Base-by-base conservation (phyloP, 2,113 vertebrate species). In the Taurulus bubalis region DNA sequence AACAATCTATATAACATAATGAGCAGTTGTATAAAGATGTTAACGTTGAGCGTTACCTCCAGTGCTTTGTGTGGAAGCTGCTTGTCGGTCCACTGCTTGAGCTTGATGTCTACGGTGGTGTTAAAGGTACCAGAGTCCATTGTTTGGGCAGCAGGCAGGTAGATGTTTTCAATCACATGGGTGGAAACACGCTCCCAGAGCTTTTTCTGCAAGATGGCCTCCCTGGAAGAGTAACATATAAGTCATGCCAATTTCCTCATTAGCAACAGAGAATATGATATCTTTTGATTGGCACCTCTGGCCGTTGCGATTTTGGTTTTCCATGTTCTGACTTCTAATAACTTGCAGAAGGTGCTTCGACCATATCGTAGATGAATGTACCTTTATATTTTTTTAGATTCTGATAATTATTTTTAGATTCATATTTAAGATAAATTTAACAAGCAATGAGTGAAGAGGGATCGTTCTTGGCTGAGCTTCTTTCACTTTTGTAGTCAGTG, bases 141-240 rank as follows among this genome's bases (percentile, higher is more conserved):
- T 55, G 98, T 97, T 93, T 99, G 98, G 40, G 98, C 98, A 79
- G 98, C 98, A 42, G 98, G 98, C 77, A 99, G 95, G 91, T 99
- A 99, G 91, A 99, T 99, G 90, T 99, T 99, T 91, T 99, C 98
- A 71, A 99, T 99, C 90, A 99, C 98, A 62, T 99, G 98, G n/a
- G 97, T 99, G 45, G 97, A 98, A 34, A 99, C 97, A 49, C 98
- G 96, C 84, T 99, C 98, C 98, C 98, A 99, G 51, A 99, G 90
- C 51, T 97, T 97, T 77, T 96, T 98, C 89, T 99, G 97, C 73
- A 99, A 96, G 74, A 99, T 99, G 53, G 98, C 94, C 87, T 99
- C 98, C 98, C 98, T 99, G 85, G 87, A 88, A 58, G 16, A 2
- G 64, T 30, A n/a, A 12, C 69, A 58, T 4, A 80, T 36, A 38